phyloP scores from a whole-genome alignment of 2,113 vertebrate species.

The Rallus limicola region DNA sequence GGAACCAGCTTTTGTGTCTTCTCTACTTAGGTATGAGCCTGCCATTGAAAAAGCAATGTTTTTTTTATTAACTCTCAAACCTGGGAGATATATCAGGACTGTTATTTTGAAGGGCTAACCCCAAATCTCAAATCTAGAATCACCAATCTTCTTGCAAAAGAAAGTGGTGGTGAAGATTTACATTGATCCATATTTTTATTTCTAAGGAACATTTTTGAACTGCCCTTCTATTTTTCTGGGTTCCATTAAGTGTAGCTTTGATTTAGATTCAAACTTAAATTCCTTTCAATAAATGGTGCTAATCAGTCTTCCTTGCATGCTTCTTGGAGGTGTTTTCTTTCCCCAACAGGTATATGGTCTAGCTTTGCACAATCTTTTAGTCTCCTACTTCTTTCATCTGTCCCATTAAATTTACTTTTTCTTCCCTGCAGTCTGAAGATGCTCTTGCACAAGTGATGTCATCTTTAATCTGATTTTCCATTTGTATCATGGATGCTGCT shows the following conservation, averaged over 20 bases:
- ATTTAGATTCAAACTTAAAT: background rate
- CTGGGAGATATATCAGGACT: background rate
- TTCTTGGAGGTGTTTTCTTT: constrained; percentile 22
- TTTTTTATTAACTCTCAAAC: background rate
- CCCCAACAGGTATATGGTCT: background rate
- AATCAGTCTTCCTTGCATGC: background rate
- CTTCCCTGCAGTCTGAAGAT: constrained; percentile 26
- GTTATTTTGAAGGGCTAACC: background rate
- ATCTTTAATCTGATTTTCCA: constrained; percentile 73
- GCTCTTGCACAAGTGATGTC: constrained; percentile 68
- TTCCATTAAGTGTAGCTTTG: background rate
- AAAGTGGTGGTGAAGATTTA: background rate
- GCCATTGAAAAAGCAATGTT: background rate
- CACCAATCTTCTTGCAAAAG: background rate
- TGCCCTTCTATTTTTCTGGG: background rate
- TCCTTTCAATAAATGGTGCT: background rate
- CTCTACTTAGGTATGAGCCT: background rate
- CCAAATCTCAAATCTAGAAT: background rate
- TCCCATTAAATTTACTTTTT: constrained; percentile 56
- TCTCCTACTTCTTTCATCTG: constrained; percentile 30
- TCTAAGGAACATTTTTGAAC: background rate
- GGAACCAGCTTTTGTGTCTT: background rate
- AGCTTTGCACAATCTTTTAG: constrained; percentile 36
- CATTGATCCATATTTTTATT: background rate
- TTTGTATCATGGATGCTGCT: constrained; percentile 74